Conservation (phyloP, 2,113 vertebrate species). For the Pseudorhombus dupliciocellatus region DNA sequence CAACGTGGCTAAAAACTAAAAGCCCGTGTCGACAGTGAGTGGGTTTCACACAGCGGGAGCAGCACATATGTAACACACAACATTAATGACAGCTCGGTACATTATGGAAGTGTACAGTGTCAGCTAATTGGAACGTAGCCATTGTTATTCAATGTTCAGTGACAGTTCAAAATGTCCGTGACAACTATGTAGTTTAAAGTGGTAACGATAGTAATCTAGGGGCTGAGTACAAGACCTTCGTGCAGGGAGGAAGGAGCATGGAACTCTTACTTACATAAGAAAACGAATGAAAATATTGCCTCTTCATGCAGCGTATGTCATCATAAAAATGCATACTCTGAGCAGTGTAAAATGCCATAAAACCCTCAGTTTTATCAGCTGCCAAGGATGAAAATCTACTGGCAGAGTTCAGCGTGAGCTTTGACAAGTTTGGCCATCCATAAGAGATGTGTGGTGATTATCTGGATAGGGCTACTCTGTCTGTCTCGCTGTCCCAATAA, state of each 20-base stretch:
- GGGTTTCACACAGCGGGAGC: neutral
- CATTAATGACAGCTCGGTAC: neutral
- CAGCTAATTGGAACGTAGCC: conserved; percentile 1
- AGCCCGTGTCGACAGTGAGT: neutral
- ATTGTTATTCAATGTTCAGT: neutral
- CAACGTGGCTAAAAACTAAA: neutral
- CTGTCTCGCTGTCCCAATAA: conserved; percentile 69
- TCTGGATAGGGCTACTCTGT: conserved; percentile 70
- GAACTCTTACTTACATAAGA: neutral
- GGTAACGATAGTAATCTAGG: neutral
- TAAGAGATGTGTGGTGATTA: conserved; percentile 74
- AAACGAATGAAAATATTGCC: conserved; percentile 45
- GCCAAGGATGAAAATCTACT: conserved; percentile 71
- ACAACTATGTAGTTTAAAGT: no score
- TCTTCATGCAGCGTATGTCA: conserved; percentile 16
- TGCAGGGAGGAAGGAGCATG: neutral
- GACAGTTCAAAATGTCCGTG: conserved; percentile 1
- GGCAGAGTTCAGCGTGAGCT: conserved; percentile 63
- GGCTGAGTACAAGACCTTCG: neutral
- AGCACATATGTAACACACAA: neutral
- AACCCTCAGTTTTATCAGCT: conserved; percentile 65
- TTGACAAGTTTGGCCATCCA: conserved; percentile 73
- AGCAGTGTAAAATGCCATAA: conserved; percentile 61
- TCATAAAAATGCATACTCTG: conserved; percentile 56
- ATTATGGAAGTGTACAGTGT: neutral